phyloP scores from a whole-genome alignment of 2,797 vertebrate genomes.

The Poeciliopsis paucimaculata region DNA sequence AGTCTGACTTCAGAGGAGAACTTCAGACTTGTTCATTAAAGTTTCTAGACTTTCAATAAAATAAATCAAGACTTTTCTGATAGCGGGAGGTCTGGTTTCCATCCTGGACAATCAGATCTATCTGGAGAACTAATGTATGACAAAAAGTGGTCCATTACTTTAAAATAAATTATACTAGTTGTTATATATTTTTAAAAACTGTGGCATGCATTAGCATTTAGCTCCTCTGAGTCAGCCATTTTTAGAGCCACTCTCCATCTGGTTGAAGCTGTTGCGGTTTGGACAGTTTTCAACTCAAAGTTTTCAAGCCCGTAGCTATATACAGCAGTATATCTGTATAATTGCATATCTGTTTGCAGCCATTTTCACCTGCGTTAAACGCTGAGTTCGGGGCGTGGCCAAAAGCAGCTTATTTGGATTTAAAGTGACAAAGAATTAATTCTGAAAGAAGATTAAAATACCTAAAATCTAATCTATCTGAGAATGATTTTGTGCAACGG shows the following conservation, averaged over 20 bases:
- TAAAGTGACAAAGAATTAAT: too few species aligned
- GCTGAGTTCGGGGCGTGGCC: too few species aligned
- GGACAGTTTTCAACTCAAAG: background rate
- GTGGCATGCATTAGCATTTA: background rate
- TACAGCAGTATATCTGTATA: too few species aligned
- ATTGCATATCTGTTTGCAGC: too few species aligned
- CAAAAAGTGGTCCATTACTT: background rate
- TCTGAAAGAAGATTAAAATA: too few species aligned
- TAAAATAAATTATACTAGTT: background rate
- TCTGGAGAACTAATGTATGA: background rate
- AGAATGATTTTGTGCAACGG: too few species aligned
- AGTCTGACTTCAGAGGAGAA: background rate
- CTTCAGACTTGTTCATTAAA: conserved; percentile 1
- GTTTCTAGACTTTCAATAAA: background rate
- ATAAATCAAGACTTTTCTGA: background rate
- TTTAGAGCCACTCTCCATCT: background rate
- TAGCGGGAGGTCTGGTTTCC: background rate
- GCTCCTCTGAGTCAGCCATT: background rate
- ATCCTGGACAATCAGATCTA: background rate
- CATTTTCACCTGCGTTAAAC: too few species aligned
- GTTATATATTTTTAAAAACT: too few species aligned
- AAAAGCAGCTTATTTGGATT: too few species aligned
- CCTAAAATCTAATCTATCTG: too few species aligned
- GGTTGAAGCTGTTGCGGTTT: background rate
- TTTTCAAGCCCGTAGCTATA: background rate